phyloP scores from a whole-genome alignment of 1,140 invertebrate genomes.

The Pantala flavescens region DNA sequence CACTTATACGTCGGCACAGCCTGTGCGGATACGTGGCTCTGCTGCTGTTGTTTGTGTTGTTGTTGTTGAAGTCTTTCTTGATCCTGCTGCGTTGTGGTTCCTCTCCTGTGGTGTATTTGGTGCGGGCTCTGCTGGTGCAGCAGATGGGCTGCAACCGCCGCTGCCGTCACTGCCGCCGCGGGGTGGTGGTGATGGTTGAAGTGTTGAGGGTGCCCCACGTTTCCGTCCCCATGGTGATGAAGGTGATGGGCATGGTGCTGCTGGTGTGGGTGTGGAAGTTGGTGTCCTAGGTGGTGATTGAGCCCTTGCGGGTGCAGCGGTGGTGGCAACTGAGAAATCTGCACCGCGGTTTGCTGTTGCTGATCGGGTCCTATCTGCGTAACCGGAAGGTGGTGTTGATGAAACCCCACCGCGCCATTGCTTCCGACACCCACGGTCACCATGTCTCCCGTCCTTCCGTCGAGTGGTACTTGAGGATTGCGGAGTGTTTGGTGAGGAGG shows the following conservation, averaged over 20 bases:
- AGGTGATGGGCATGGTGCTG: constrained; percentile 31
- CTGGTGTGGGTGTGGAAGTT: constrained; percentile 17
- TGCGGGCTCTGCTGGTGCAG: constrained; percentile 15
- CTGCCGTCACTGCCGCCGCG: not conserved
- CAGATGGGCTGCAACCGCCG: not conserved
- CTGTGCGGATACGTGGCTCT: constrained; percentile 29
- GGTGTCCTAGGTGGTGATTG: not conserved
- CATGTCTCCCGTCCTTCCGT: not conserved
- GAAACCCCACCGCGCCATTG: not conserved
- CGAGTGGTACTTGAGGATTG: not conserved
- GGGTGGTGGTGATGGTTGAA: constrained; percentile 27
- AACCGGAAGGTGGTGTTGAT: not conserved
- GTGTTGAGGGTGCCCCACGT: constrained; percentile 26
- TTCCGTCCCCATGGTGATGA: constrained; percentile 38
- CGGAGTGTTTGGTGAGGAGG: not conserved
- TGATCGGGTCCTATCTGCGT: not conserved
- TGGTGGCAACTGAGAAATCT: constrained; percentile 31
- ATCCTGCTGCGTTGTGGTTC: constrained; percentile 22
- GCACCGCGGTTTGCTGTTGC: constrained; percentile 22
- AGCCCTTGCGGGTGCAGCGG: not conserved
- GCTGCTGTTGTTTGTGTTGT: constrained; percentile 27
- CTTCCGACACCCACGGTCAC: not conserved
- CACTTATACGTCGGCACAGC: constrained; percentile 84
- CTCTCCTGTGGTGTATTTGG: constrained; percentile 21
- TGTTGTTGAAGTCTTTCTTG: constrained; percentile 28